Percentiles rank a stretch among this genome's conserved stretches.
These are phyloP conservation scores for Arrhopalites spinosus DNA, from an alignment of 2,888 invertebrate genomes.

Conservation along the genomic window DNA sequence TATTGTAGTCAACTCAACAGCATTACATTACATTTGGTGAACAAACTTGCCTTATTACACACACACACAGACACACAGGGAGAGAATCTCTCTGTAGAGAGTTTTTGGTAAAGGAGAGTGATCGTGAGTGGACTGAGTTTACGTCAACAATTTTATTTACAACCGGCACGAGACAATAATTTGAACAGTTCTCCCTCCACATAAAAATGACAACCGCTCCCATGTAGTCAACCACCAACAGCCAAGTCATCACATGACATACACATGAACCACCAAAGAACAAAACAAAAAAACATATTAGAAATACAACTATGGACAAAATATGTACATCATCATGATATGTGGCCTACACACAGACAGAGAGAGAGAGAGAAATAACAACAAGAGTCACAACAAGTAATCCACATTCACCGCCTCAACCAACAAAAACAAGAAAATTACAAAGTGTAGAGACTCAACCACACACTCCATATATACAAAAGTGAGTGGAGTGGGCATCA, in stretches of 20 bases:
- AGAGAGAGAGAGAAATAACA: not conserved
- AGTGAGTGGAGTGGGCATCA: not conserved
- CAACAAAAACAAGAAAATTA: slow-evolving; percentile 1
- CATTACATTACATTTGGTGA: too few relatives aligned
- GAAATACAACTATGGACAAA: not conserved
- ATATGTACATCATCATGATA: not conserved
- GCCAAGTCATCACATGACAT: slow-evolving; percentile 10
- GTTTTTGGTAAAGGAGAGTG: not conserved
- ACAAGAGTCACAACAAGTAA: slow-evolving; percentile 2
- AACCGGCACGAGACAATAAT: slow-evolving; percentile 45
- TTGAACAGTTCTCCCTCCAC: slow-evolving; percentile 28
- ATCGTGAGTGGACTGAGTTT: slow-evolving; percentile 27
- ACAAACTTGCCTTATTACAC: too few relatives aligned
- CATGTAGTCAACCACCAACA: slow-evolving; percentile 22
- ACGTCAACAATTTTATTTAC: slow-evolving; percentile 46
- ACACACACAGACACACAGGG: not conserved
- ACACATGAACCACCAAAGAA: not conserved
- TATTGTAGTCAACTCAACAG: too few relatives aligned
- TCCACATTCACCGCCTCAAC: not conserved
- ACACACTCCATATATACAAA: not conserved
- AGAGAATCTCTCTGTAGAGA: too few relatives aligned
- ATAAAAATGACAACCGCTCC: slow-evolving; percentile 43
- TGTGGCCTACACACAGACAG: not conserved
- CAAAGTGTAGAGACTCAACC: not conserved
- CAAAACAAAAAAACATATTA: not conserved